Percentiles rank a stretch among this genome's conserved stretches.
Conservation (phyloP, 2,113 vertebrate species). For the Elephas maximus region DNA sequence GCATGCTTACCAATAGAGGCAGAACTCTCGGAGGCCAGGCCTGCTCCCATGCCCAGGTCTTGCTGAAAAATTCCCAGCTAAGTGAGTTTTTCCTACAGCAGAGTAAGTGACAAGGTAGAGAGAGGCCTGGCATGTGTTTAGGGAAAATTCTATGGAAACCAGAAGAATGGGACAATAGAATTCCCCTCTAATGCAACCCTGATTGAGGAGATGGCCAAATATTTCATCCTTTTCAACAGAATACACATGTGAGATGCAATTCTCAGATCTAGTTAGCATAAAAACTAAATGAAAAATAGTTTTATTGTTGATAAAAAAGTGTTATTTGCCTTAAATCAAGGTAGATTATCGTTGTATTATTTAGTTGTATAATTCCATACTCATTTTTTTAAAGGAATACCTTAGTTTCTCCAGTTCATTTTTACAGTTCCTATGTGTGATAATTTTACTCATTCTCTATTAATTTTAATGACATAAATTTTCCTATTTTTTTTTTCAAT, state of each 20-base stretch:
- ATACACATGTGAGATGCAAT: background rate
- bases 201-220: background rate
- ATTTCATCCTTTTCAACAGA: background rate
- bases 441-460: background rate
- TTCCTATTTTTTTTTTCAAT: background rate
- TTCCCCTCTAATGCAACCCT: background rate
- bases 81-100: background rate
- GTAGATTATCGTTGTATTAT: background rate
- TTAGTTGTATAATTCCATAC: background rate
- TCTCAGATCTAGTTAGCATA: background rate
- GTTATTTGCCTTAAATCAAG: background rate
- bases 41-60: background rate
- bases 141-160: background rate
- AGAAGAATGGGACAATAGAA: background rate
- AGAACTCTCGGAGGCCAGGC: background rate
- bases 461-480: background rate
- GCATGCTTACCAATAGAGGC: fast-evolving
- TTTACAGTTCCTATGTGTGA: background rate
- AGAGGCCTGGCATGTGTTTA: fast-evolving
- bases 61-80: background rate
- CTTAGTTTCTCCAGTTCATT: background rate
- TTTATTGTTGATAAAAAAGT: background rate
- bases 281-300: background rate
- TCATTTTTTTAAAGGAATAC: background rate
- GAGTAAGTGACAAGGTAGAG: background rate